These are phyloP conservation scores for Ptychodera flava DNA, from an alignment of 35 echinoderm and acorn worm species.

Conservation along the genomic window DNA sequence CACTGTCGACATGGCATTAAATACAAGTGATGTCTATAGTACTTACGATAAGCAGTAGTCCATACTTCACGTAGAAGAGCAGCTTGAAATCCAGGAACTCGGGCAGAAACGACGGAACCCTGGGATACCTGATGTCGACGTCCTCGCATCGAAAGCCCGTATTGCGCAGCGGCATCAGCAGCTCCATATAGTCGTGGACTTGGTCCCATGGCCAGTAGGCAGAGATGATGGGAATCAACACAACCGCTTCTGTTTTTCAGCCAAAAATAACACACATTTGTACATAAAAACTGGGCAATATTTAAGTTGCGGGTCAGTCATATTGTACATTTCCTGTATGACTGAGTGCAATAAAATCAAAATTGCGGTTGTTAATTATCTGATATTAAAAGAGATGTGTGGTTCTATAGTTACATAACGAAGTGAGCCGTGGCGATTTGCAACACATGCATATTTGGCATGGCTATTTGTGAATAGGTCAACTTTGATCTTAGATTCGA, in stretches of 20 bases:
- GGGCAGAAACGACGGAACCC: neutral
- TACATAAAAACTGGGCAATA: neutral
- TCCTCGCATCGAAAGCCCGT: neutral
- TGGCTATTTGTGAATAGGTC: too few species aligned
- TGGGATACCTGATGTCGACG: neutral
- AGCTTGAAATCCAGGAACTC: neutral
- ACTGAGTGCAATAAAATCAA: neutral
- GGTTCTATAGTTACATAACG: too few species aligned
- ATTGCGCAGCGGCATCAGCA: neutral
- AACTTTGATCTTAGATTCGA: too few species aligned
- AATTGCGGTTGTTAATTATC: too few species aligned
- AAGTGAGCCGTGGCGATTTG: too few species aligned
- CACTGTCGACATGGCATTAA: too few species aligned
- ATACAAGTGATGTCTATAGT: too few species aligned
- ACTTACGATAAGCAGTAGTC: neutral
- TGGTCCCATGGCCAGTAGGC: neutral
- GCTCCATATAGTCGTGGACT: neutral
- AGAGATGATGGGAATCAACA: neutral
- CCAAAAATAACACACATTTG: neutral
- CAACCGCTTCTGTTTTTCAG: neutral
- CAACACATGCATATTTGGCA: too few species aligned
- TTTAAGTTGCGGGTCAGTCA: neutral
- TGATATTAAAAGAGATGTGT: neutral
- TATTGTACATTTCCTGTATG: neutral
- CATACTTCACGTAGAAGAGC: neutral